phyloP scores from a whole-genome alignment of 2,797 vertebrate species.

The Periparus ater region DNA sequence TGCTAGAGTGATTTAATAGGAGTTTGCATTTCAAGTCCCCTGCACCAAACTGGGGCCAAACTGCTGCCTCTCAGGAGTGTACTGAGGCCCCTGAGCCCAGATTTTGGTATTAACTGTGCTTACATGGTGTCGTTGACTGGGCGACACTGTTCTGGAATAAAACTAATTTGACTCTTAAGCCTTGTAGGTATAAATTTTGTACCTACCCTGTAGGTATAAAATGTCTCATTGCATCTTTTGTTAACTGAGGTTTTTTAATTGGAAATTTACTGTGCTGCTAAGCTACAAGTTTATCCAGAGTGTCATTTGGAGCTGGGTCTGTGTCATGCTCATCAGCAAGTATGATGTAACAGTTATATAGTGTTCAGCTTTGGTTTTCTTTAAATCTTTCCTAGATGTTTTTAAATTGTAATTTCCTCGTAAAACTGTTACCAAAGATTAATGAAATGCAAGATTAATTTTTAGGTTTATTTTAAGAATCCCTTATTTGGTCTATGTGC shows the following conservation, averaged over 20 bases:
- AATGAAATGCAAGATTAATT: not conserved
- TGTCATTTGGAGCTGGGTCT: not conserved
- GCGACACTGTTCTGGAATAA: not conserved
- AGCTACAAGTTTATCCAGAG: not conserved
- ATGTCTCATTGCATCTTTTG: not conserved
- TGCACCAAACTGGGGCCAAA: not conserved
- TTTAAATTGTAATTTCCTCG: not conserved
- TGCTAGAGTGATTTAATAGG: not conserved
- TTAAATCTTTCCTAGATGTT: not conserved
- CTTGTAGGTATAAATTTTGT: not conserved
- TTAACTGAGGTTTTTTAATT: not conserved
- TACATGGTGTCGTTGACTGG: not conserved
- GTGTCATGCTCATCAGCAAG: not conserved
- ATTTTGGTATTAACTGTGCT: not conserved
- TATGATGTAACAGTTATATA: not conserved
- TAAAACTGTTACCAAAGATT: not conserved
- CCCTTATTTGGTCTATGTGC: not conserved
- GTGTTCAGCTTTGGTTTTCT: not conserved
- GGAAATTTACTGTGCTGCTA: not conserved
- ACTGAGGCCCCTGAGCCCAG: not conserved
- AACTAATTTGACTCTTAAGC: not conserved
- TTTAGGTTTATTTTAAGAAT: conserved; percentile 12
- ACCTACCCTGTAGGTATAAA: not conserved
- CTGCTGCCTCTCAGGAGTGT: not conserved
- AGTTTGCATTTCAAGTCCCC: not conserved